These are phyloP conservation scores for Epiblema foenella DNA, from an alignment of 2,888 invertebrate genomes.

Conservation along the genomic window DNA sequence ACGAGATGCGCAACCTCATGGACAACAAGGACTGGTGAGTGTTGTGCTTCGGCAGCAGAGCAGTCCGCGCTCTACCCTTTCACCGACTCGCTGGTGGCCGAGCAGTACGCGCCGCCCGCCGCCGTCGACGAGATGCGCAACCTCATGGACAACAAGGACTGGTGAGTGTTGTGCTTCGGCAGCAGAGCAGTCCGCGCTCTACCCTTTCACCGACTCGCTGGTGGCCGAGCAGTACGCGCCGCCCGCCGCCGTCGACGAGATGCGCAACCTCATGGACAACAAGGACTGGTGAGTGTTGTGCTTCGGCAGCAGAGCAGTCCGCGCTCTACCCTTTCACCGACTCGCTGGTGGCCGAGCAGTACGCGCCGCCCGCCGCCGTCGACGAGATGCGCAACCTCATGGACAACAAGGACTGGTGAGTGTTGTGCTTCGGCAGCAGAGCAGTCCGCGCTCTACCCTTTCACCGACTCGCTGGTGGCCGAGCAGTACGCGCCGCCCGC, in stretches of 20 bases:
- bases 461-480: background rate
- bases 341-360: background rate
- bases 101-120: background rate
- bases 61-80: slow-evolving; percentile 17
- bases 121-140: slow-evolving; percentile 62
- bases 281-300: slow-evolving; percentile 86
- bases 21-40: slow-evolving; percentile 90
- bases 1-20: slow-evolving; percentile 90
- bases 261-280: slow-evolving; percentile 89
- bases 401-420: slow-evolving; percentile 90
- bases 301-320: background rate
- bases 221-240: background rate
- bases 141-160: slow-evolving; percentile 91
- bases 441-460: slow-evolving; percentile 17
- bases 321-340: slow-evolving; percentile 19
- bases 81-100: background rate
- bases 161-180: slow-evolving; percentile 71
- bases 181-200: slow-evolving; percentile 26
- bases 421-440: background rate
- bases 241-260: background rate
- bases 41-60: background rate
- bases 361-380: background rate
- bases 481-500: background rate
- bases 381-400: slow-evolving; percentile 83
- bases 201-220: background rate